These are phyloP conservation scores for Thalassarche chlororhynchos DNA, from an alignment of 2,113 vertebrate species.

Conservation along the genomic window DNA sequence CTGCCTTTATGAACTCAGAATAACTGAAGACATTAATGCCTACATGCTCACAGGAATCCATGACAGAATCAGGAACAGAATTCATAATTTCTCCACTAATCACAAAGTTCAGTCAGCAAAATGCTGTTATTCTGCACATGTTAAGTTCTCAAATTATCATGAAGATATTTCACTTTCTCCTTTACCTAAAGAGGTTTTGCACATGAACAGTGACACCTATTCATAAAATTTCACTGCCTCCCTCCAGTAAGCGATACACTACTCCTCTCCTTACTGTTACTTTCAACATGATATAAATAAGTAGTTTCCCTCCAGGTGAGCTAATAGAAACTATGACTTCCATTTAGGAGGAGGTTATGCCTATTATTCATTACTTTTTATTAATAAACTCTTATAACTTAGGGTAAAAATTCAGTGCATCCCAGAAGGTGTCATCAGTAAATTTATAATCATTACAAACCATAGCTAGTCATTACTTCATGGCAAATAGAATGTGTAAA, in stretches of 20 bases:
- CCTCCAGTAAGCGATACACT: fast-evolving
- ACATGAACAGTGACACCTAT: not conserved
- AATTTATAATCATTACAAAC: not conserved
- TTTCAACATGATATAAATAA: not conserved
- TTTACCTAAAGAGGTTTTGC: not conserved
- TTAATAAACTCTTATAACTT: not conserved
- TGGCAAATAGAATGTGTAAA: not conserved
- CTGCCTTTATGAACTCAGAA: not conserved
- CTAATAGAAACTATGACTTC: not conserved
- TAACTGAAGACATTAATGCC: not conserved
- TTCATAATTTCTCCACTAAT: not conserved
- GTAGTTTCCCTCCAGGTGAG: not conserved
- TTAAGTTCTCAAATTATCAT: not conserved
- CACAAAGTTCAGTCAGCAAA: not conserved
- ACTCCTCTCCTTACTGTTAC: not conserved
- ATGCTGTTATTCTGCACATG: fast-evolving
- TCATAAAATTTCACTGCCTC: not conserved
- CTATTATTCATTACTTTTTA: not conserved
- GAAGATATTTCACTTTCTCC: not conserved
- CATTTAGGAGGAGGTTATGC: not conserved
- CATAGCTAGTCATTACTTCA: not conserved
- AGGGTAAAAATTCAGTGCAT: not conserved
- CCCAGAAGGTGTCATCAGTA: not conserved
- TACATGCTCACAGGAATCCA: not conserved
- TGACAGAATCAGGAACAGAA: not conserved